phyloP scores from a whole-genome alignment of 92 coral and sea anemone genomes.

The Blastomussa wellsi region DNA sequence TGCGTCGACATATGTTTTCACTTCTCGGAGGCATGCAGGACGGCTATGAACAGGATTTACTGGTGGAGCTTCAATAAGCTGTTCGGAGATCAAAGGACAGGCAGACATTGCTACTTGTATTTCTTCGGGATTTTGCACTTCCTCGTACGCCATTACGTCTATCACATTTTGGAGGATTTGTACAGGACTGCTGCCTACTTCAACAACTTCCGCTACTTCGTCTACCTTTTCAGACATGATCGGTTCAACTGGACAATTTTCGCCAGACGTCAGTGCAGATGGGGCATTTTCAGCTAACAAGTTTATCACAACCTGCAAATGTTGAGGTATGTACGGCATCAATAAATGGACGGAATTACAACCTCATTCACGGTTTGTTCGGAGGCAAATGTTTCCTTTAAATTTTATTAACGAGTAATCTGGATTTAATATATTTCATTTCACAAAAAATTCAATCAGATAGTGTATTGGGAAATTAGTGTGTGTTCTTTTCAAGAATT shows the following conservation, averaged over 20 bases:
- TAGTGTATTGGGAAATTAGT: no score
- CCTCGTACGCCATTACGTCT: background rate
- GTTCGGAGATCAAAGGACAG: background rate
- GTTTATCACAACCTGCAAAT: conserved; percentile 7
- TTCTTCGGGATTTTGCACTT: background rate
- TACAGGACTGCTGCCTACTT: background rate
- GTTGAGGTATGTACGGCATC: no score
- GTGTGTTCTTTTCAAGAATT: no score
- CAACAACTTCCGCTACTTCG: conserved; percentile 3
- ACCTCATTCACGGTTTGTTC: no score
- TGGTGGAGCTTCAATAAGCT: no score
- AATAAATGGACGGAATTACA: no score
- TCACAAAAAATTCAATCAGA: no score
- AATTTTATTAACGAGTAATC: no score
- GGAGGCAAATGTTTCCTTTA: no score
- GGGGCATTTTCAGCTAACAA: conserved; percentile 12
- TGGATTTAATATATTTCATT: no score
- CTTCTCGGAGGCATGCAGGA: background rate
- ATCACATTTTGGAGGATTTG: background rate
- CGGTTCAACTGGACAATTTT: background rate
- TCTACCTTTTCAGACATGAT: background rate
- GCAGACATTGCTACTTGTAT: background rate
- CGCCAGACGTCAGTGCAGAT: background rate
- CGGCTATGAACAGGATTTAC: background rate
- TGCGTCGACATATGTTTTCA: background rate